phyloP scores from a whole-genome alignment of 2,888 invertebrate genomes.

The Pollenia griseotomentosa region DNA sequence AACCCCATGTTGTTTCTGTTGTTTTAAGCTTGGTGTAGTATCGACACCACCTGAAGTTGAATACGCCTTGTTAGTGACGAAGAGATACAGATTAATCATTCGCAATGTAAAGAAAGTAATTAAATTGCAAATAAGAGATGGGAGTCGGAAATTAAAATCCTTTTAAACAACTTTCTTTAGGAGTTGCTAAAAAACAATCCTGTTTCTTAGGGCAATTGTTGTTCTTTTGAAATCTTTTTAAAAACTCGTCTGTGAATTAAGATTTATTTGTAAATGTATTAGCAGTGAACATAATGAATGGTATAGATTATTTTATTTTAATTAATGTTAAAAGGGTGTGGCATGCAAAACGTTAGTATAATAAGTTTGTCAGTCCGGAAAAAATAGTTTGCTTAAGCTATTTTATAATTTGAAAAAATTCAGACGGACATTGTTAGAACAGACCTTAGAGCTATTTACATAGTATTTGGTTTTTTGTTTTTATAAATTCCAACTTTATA shows the following conservation, averaged over 20 bases:
- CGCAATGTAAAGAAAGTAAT: no score
- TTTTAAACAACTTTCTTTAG: no score
- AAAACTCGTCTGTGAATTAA: conserved; percentile 37
- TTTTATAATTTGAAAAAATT: background rate
- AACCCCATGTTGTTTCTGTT: no score
- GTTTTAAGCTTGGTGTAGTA: no score
- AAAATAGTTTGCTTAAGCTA: background rate
- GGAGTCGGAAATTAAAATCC: no score
- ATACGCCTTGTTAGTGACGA: no score
- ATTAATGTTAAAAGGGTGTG: background rate
- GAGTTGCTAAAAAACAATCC: no score
- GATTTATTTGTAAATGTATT: background rate
- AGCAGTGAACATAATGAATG: conserved; percentile 43
- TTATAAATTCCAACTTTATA: background rate
- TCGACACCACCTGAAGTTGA: no score
- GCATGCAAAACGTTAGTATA: conserved; percentile 44
- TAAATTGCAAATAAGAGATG: no score
- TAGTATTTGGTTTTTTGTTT: background rate
- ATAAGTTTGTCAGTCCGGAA: background rate
- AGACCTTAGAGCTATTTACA: conserved; percentile 29
- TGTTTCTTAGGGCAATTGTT: no score
- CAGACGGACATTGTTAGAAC: background rate
- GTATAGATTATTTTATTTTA: background rate
- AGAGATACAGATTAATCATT: no score
- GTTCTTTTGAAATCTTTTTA: background rate